Base-by-base conservation (phyloP, 1,140 invertebrate species). In the Drosophila grimshawi region DNA sequence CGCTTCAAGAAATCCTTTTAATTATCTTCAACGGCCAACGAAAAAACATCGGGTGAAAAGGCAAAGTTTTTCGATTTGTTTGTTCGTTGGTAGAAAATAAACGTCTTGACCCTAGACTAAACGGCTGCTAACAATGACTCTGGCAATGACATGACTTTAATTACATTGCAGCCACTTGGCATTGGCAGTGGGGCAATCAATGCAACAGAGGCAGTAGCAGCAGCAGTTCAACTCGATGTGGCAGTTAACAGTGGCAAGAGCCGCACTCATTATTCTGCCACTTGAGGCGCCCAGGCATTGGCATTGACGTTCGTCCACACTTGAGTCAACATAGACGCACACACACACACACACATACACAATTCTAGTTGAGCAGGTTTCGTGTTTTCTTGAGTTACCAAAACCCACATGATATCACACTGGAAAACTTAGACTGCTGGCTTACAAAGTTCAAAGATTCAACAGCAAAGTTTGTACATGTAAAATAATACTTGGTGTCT, bases 61-160 rank as follows among this genome's bases (percentile, higher is more conserved):
- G 33, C 56, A 30, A 85, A 86, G 79, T 82, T 86, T 81, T 76
- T 66, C 65, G 82, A 86, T 82, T 86, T 79, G 53, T 68, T 37
- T 51, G 35, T 61, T 46, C 35, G 30, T 69, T 45, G 33, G 32
- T 8, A 29, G 49, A 33, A 61, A 60, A 52, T 29, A 53, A 69
- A 5, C 30, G 10, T 37, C 41, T 59, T 59, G 49, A 63, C 32
- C 64, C 74, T 55, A 68, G 60, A 59, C 73, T 63, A 70, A 73
- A 68, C 51, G 53, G 43, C 37, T 65, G 55, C 19, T 69, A 67
- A 46, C 67, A 76, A 72, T 69, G 55, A 45, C 60, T 49, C 74
- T 78, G 83, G n/a, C 83, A 80, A 68, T 83, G 85, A 88, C 85
- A 75, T 74, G 80, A 67, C 77, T 89, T 89, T 89, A 88, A 88